These are phyloP conservation scores for Leptocoma aspasia DNA, from an alignment of 2,113 vertebrate genomes.

Conservation along the genomic window DNA sequence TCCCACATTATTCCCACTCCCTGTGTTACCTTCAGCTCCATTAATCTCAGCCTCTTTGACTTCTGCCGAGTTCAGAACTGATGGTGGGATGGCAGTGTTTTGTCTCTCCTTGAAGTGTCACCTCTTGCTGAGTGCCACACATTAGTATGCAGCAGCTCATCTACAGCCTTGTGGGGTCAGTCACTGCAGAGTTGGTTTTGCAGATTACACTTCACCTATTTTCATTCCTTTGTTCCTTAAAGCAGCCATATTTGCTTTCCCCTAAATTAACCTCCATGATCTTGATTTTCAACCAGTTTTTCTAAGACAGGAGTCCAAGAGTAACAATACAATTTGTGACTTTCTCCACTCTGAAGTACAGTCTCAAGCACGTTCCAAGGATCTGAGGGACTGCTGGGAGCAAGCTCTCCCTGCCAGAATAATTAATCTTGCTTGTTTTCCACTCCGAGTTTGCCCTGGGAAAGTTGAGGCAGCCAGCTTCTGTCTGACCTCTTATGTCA, in stretches of 20 bases:
- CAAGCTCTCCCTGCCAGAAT: not conserved
- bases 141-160: not conserved
- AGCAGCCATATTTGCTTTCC: not conserved
- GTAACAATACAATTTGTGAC: not conserved
- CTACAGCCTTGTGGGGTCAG: not conserved
- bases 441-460: not conserved
- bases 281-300: not conserved
- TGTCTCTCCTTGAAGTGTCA: not conserved
- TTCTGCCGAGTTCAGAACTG: not conserved
- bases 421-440: constrained; percentile 39
- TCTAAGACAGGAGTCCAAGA: not conserved
- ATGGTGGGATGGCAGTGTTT: not conserved
- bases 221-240: not conserved
- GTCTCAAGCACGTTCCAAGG: not conserved
- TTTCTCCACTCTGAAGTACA: not conserved
- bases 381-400: not conserved
- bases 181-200: not conserved
- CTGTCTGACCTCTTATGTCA: constrained; percentile 15
- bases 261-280: not conserved
- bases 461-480: constrained; percentile 30
- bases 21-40: not conserved
- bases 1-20: not conserved
- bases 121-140: not conserved
- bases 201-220: not conserved
- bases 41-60: not conserved